Evolutionary conservation across 1,140 invertebrate species (phyloP), one percentile per base, ranked within the genome.

Genomic region (Ips nitidus): DNA sequence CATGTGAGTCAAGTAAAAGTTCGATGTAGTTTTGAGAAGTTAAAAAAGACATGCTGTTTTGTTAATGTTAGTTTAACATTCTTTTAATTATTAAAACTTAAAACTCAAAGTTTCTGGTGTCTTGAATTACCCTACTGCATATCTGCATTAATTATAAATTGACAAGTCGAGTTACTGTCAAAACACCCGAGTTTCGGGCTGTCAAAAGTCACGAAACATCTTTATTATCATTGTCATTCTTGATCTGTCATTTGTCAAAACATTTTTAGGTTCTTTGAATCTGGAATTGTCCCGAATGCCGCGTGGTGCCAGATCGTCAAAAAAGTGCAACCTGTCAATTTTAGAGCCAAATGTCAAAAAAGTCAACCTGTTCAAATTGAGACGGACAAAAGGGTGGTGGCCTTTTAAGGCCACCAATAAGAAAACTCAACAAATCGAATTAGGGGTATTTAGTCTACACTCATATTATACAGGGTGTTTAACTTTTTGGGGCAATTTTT

Each of bases 371-470:
- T 97, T 97, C 78, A 88, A 89, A 79, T 81, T 88, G 41, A 86
- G 85, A 75, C 80, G 86, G 52, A 85, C 88, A 2, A 87, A 86
- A 75, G 93, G 90, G 1, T 96, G 94, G 94, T 96, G 94, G 91
- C 93, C 94, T 50, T 88, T 91, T 73, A 80, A 76, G 43, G 83
- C 82, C 53, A 84, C 40, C 1, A 66, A 74, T 50, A 70, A 75
- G 6, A 73, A 77, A 3, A 77, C 73, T 0, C 81, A 80, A 47
- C 74, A 77, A 41, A 77, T 79, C 45, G 68, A 81, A 6, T 78
- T 78, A 60, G 81, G 82, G 66, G 85, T 87, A 77, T 50, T 6
- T 2, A 22, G 6, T 50, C 22, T 50, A 1, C 3, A 50, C 3
- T 2, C 3, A 50, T 50, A 8, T 22, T 50, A 8, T 50, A 50